Percentiles rank a stretch among this genome's conserved stretches.
Conservation (phyloP, 2,797 vertebrate genomes). For the Sebastes trivittatus region DNA sequence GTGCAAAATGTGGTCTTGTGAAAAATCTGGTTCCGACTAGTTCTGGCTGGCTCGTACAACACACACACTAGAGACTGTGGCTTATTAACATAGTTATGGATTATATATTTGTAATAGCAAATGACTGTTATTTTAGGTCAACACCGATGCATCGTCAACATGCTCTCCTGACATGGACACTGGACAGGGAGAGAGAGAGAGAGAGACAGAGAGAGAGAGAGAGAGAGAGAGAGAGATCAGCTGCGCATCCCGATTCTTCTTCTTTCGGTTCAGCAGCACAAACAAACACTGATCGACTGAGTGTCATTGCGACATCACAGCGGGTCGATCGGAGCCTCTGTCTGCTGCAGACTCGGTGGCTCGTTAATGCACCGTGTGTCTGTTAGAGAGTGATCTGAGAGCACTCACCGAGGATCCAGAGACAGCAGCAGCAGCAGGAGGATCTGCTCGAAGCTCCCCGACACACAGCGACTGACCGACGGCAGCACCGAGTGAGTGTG, state of each 20-base stretch:
- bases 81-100: not conserved
- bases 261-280: no score
- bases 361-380: not conserved
- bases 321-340: no score
- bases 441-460: no score
- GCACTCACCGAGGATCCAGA: slow-evolving; percentile 30
- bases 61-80: not conserved
- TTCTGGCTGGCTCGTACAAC: slow-evolving; percentile 1
- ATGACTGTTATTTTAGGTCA: not conserved
- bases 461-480: not conserved
- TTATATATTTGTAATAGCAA: not conserved
- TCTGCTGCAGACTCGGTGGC: not conserved
- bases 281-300: not conserved
- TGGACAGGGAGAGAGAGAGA: not conserved
- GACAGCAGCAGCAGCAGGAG: not conserved
- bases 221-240: not conserved
- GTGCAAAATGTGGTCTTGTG: not conserved
- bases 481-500: not conserved
- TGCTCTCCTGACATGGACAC: not conserved
- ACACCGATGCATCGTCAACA: not conserved
- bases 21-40: slow-evolving; percentile 40
- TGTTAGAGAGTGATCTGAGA: no score
- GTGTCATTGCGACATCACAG: not conserved
- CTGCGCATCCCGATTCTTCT: not conserved
- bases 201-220: no score